phyloP scores from a whole-genome alignment of 2,888 invertebrate genomes.

The Amorpha juglandis region DNA sequence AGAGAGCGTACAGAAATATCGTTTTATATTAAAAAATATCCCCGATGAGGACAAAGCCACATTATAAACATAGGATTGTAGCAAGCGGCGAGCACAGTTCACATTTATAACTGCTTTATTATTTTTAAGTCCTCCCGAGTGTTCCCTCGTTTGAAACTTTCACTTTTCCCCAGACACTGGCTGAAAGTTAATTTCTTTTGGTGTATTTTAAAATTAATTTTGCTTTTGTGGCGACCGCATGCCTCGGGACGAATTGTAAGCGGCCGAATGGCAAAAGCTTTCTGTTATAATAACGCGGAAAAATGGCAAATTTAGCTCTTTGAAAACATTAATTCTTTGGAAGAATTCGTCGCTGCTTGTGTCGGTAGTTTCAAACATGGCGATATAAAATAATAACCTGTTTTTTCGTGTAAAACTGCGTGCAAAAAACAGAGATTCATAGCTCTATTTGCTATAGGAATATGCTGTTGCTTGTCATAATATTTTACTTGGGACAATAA shows the following conservation, averaged over 20 bases:
- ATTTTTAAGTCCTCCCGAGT: slow-evolving; percentile 78
- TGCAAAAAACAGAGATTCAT: slow-evolving; percentile 22
- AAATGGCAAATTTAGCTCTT: slow-evolving; percentile 55
- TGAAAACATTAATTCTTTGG: slow-evolving; percentile 58
- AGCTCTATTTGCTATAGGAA: slow-evolving; percentile 46
- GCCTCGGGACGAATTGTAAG: slow-evolving; percentile 74
- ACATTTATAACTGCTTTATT: slow-evolving; percentile 71
- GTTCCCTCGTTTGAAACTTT: slow-evolving; percentile 75
- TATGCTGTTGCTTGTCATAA: slow-evolving; percentile 53
- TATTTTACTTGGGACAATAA: slow-evolving; percentile 54
- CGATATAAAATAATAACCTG: slow-evolving; percentile 26
- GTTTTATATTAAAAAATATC: slow-evolving; percentile 35
- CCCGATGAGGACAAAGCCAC: slow-evolving; percentile 43
- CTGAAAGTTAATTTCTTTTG: slow-evolving; percentile 82
- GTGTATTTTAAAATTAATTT: slow-evolving; percentile 84
- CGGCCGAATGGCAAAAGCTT: slow-evolving; percentile 72
- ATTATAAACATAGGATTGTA: slow-evolving; percentile 59
- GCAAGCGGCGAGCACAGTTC: slow-evolving; percentile 40
- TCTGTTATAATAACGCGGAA: slow-evolving; percentile 66
- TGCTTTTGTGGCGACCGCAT: slow-evolving; percentile 77
- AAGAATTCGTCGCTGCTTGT: slow-evolving; percentile 39
- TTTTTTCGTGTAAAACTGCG: slow-evolving; percentile 7
- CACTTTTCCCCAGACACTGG: slow-evolving; percentile 65
- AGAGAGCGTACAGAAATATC: too few relatives aligned
- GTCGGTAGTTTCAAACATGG: not conserved